Evolutionary conservation across 2,888 invertebrate genomes (phyloP), one percentile per base, ranked within the genome.

Genomic region (Saturnia pavonia): DNA sequence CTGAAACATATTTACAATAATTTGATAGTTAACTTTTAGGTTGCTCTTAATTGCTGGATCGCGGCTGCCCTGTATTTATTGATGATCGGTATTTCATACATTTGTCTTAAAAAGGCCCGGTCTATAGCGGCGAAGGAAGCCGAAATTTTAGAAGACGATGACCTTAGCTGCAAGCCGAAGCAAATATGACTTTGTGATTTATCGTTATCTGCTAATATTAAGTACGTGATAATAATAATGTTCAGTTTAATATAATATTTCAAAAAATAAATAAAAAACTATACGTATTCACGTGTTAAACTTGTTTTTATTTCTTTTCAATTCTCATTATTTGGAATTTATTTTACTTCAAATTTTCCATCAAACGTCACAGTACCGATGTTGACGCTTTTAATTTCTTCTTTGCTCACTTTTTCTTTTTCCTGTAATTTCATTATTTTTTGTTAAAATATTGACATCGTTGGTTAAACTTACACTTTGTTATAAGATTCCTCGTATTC

Each of bases 41-140:
- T 97, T 84, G 97, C 97, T 0, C 95, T 96, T 77, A 99, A 98
- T 88, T 98, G 98, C 88, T 98, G 97, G 96, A 96, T 98, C 73
- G 98, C 98, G 2, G 97, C 97, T 0, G 96, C 95, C 74, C 94
- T 98, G 70, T 99, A 98, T 82, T 92, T 97, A 4, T 88, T 97
- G 54, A 96, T 97, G 11, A 92, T 98, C 1, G 40, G 67, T 0
- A 40, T 89, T 9, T 88, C 88, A 0, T 79, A 75, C 63, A 4
- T 75, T 1, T 88, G 89, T 69, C 79, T 89, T 16, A 42, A 7
- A 0, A 79, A 76, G 71, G 85, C 83, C 1, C 80, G 71, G 14
- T 69, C 42, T 0, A 70, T 71, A 3, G 81, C 78, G 0, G 74
- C 67, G 48, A 72, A 19, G 16, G 69, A 63, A 12, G 80, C 74